These are phyloP conservation scores for Antechinus flavipes DNA, from an alignment of 2,113 vertebrate species.

Conservation along the genomic window DNA sequence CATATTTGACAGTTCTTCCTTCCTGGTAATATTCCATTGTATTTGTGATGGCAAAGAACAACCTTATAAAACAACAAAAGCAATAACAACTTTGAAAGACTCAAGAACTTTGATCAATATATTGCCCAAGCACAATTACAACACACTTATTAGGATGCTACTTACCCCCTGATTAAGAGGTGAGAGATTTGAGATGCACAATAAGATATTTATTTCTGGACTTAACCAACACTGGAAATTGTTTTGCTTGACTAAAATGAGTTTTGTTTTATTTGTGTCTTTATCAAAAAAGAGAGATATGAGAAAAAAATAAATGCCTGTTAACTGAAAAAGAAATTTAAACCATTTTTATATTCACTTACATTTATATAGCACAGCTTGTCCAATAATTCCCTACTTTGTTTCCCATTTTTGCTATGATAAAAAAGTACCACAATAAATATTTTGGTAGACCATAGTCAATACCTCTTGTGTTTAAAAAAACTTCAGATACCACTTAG, in stretches of 20 bases:
- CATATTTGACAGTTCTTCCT: background rate
- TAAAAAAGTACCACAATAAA: background rate
- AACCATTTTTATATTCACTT: background rate
- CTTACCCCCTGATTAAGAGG: background rate
- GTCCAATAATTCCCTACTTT: background rate
- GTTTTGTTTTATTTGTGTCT: background rate
- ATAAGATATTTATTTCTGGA: background rate
- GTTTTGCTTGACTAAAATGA: background rate
- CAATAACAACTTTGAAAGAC: background rate
- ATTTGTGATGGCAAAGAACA: background rate
- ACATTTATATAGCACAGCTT: background rate
- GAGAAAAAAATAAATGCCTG: background rate
- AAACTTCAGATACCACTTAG: background rate
- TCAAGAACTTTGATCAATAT: background rate
- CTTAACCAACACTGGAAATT: background rate
- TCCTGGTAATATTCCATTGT: background rate
- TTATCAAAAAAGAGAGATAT: background rate
- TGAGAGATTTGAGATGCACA: background rate
- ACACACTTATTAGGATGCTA: background rate
- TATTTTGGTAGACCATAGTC: background rate
- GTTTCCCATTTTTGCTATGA: background rate
- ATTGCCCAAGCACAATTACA: background rate
- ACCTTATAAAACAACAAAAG: background rate
- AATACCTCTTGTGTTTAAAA: background rate
- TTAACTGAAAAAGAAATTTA: background rate